Evolutionary conservation across 2,113 vertebrate species (phyloP).

Genomic region (Bostrychus sinensis): DNA sequence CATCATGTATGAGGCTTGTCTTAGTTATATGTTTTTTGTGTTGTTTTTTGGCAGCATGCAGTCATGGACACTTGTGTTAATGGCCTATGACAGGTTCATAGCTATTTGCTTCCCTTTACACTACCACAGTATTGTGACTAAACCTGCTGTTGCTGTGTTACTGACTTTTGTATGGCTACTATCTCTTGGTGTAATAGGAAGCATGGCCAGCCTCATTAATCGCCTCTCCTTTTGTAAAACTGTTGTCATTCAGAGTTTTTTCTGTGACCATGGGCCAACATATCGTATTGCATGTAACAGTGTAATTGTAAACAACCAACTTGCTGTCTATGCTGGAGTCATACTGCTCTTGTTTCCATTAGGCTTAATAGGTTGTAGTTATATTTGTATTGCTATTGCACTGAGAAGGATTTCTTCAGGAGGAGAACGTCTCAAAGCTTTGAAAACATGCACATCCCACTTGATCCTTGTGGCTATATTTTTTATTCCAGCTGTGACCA

Average conservation of each 20-base stretch:
- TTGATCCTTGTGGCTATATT: conserved; percentile 64
- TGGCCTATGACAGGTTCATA: conserved; percentile 71
- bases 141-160: conserved; percentile 18
- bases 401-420: conserved; percentile 45
- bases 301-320: neutral
- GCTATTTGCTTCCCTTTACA: conserved; percentile 70
- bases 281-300: conserved; percentile 62
- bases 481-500: conserved; percentile 33
- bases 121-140: conserved; percentile 59
- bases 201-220: conserved; percentile 26
- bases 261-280: conserved; percentile 66
- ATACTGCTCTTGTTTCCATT: neutral
- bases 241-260: conserved; percentile 58
- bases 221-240: conserved; percentile 72
- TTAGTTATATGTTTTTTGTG: conserved; percentile 72
- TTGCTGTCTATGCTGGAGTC: neutral
- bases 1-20: conserved; percentile 60
- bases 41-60: conserved; percentile 38
- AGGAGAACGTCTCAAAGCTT: conserved; percentile 50
- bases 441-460: conserved; percentile 70
- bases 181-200: fast-evolving
- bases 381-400: conserved; percentile 40
- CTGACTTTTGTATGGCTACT: conserved; percentile 40
- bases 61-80: conserved; percentile 59
- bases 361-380: conserved; percentile 28